Conservation (phyloP, 2,888 invertebrate species). For the Griposia aprilina region DNA sequence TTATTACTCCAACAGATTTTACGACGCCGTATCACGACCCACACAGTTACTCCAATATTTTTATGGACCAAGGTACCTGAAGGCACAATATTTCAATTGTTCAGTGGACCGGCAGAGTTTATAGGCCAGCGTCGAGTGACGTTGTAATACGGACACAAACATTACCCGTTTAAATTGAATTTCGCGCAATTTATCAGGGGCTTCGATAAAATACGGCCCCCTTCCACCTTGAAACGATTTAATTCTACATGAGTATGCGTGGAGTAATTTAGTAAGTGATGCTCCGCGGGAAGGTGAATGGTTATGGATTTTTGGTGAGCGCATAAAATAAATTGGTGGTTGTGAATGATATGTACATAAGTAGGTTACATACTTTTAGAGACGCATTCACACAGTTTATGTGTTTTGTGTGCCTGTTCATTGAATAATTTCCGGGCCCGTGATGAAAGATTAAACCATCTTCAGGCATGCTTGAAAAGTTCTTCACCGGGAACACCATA, state of each 20-base stretch:
- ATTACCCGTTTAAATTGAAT: conserved; percentile 90
- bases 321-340: conserved; percentile 1
- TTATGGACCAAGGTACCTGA: conserved; percentile 78
- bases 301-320: conserved; percentile 40
- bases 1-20: conserved; percentile 50
- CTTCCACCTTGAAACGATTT: conserved; percentile 79
- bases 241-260: conserved; percentile 77
- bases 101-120: conserved; percentile 85
- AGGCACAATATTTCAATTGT: conserved; percentile 86
- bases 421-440: not conserved
- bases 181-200: conserved; percentile 87
- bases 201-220: conserved; percentile 83
- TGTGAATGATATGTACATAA: not conserved
- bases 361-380: not conserved
- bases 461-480: not conserved
- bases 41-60: conserved; percentile 75
- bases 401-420: not conserved
- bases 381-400: not conserved
- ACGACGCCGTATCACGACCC: conserved; percentile 42
- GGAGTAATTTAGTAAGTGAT: conserved; percentile 80
- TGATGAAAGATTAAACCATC: not conserved
- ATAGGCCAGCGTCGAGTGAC: conserved; percentile 84
- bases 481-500: not conserved
- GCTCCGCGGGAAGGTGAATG: conserved; percentile 60
- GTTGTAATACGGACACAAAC: conserved; percentile 88